A percentile compares a stretch with the other conserved stretches of the same genome.
Evolutionary conservation across 2,888 invertebrate genomes (phyloP).

Genomic region (Gortyna flavago): DNA sequence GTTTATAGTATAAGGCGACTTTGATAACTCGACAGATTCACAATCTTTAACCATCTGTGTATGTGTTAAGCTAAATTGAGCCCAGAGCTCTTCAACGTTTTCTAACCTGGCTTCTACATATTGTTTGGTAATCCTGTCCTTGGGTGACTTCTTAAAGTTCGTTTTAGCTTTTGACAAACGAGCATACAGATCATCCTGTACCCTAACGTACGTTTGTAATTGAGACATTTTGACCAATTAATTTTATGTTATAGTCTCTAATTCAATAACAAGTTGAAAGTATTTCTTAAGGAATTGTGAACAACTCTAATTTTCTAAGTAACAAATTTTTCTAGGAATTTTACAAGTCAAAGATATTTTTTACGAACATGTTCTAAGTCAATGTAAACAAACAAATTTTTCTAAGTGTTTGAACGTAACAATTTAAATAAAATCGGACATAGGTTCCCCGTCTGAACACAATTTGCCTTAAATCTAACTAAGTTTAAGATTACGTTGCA

Average conservation of each 20-base stretch:
- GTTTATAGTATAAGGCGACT: not conserved
- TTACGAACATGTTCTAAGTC: not conserved
- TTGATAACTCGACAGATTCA: not conserved
- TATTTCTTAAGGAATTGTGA: not conserved
- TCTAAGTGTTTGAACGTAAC: not conserved
- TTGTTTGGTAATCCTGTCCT: not conserved
- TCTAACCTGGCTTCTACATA: not conserved
- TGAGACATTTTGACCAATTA: not conserved
- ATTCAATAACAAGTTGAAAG: not conserved
- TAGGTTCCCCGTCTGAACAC: constrained; percentile 1
- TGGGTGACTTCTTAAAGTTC: not conserved
- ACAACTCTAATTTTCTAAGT: not conserved
- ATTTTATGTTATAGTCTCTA: not conserved
- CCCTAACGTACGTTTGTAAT: not conserved
- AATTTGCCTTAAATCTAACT: constrained; percentile 2
- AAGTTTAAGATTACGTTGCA: not conserved
- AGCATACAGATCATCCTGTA: constrained; percentile 2
- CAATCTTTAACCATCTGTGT: not conserved
- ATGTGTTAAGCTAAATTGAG: constrained; percentile 2
- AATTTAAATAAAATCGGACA: not conserved
- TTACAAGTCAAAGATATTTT: not conserved
- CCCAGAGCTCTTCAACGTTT: not conserved
- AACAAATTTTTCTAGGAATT: too few relatives aligned
- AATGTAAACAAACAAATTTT: not conserved
- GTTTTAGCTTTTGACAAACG: not conserved